Conservation (phyloP, 2,797 vertebrate genomes). For the Hydrophis major region DNA sequence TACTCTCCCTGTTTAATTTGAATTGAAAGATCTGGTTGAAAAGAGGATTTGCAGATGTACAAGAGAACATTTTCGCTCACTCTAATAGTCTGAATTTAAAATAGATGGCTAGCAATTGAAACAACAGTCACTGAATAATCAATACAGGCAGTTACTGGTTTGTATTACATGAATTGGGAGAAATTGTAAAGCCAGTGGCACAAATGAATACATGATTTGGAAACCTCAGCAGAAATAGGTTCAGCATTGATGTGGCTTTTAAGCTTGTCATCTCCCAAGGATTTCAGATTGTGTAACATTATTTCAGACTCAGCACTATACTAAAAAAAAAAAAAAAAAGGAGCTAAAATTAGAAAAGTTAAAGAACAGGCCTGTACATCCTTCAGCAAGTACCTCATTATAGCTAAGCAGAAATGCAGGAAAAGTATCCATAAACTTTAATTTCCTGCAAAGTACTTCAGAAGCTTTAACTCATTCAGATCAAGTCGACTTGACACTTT, state of each 20-base stretch:
- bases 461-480: neutral
- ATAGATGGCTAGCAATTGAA: conserved; percentile 18
- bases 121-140: conserved; percentile 13
- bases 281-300: neutral
- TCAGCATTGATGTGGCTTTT: neutral
- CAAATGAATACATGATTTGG: neutral
- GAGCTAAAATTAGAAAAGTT: neutral
- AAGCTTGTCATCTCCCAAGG: neutral
- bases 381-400: neutral
- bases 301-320: neutral
- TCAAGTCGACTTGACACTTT: neutral
- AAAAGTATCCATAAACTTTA: neutral
- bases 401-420: neutral
- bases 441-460: neutral
- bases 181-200: neutral
- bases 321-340: neutral
- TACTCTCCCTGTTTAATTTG: neutral
- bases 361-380: neutral
- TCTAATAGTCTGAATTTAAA: conserved; percentile 31
- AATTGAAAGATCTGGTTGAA: neutral
- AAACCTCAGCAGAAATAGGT: neutral
- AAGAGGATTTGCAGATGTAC: neutral
- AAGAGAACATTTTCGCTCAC: neutral
- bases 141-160: conserved; percentile 7
- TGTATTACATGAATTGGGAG: conserved; percentile 25